phyloP scores from a whole-genome alignment of 2,888 invertebrate genomes.

The Leptopilina myrica region DNA sequence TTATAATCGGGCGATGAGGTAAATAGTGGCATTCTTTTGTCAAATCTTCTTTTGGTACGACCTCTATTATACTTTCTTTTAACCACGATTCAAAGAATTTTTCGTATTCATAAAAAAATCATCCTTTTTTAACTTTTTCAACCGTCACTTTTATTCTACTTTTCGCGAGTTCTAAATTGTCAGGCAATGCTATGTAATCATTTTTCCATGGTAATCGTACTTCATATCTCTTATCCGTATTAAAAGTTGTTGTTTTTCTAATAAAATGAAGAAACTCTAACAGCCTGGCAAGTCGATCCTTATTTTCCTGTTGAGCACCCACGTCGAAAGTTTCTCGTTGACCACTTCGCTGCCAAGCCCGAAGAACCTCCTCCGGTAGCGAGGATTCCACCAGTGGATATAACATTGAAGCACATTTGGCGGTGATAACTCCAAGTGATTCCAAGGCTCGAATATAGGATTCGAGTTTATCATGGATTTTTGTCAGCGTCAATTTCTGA shows the following conservation, averaged over 20 bases:
- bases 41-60: slow-evolving; percentile 48
- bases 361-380: slow-evolving; percentile 54
- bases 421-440: slow-evolving; percentile 46
- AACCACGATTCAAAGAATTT: slow-evolving; percentile 58
- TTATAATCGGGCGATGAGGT: slow-evolving; percentile 48
- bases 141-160: slow-evolving; percentile 55
- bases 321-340: neutral
- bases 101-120: slow-evolving; percentile 50
- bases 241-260: slow-evolving; percentile 58
- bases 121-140: slow-evolving; percentile 33
- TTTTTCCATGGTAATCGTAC: slow-evolving; percentile 49
- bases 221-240: slow-evolving; percentile 31
- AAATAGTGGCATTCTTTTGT: slow-evolving; percentile 44
- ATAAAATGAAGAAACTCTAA: slow-evolving; percentile 54
- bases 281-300: neutral
- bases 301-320: neutral
- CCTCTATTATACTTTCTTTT: slow-evolving; percentile 55
- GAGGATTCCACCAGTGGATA: slow-evolving; percentile 58
- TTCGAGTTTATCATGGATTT: neutral
- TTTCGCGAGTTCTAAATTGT: slow-evolving; percentile 58
- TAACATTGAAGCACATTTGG: slow-evolving; percentile 56
- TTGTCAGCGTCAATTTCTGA: neutral
- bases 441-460: neutral
- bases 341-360: slow-evolving; percentile 50
- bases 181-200: slow-evolving; percentile 57